Percentiles rank a stretch among this genome's conserved stretches.
Evolutionary conservation across 2,797 vertebrate genomes (phyloP).

Genomic region (Pseudochaenichthys georgianus): DNA sequence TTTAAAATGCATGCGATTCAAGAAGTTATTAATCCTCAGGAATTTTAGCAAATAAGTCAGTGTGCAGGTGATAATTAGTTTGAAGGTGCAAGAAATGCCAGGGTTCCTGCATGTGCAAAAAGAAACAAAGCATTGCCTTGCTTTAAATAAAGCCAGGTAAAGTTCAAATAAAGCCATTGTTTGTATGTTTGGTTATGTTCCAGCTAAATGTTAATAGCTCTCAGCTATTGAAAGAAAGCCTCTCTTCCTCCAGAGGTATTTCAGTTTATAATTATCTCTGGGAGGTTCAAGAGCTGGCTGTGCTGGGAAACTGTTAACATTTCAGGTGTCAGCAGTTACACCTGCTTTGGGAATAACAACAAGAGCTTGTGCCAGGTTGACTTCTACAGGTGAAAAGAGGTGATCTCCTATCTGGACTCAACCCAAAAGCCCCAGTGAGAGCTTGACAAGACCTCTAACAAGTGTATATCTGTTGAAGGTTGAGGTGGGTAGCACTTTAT

Average conservation of each 20-base stretch:
- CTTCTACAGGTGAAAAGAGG: slow-evolving; percentile 32
- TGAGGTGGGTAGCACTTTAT: slow-evolving; percentile 17
- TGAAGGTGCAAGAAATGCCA: too few species aligned
- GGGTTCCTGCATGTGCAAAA: too few species aligned
- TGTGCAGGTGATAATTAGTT: too few species aligned
- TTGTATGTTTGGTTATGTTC: background rate
- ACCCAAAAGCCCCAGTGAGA: slow-evolving; percentile 26
- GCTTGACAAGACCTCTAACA: slow-evolving; percentile 32
- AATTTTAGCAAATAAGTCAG: too few species aligned
- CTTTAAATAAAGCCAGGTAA: too few species aligned
- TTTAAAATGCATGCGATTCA: too few species aligned
- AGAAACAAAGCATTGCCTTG: too few species aligned
- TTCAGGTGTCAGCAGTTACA: slow-evolving; percentile 29
- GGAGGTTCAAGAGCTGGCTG: slow-evolving; percentile 5
- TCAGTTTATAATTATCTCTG: background rate
- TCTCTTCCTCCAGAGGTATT: background rate
- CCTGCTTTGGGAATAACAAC: slow-evolving; percentile 21
- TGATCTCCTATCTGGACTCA: slow-evolving; percentile 43
- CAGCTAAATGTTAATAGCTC: background rate
- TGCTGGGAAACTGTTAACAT: slow-evolving; percentile 6
- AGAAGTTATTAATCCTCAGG: too few species aligned
- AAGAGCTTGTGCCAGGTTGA: slow-evolving; percentile 35
- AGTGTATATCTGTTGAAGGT: slow-evolving; percentile 41
- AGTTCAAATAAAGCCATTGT: background rate
- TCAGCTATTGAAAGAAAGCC: background rate